These are phyloP conservation scores for Synanthedon tipuliformis DNA, from an alignment of 2,888 invertebrate species.

Conservation along the genomic window DNA sequence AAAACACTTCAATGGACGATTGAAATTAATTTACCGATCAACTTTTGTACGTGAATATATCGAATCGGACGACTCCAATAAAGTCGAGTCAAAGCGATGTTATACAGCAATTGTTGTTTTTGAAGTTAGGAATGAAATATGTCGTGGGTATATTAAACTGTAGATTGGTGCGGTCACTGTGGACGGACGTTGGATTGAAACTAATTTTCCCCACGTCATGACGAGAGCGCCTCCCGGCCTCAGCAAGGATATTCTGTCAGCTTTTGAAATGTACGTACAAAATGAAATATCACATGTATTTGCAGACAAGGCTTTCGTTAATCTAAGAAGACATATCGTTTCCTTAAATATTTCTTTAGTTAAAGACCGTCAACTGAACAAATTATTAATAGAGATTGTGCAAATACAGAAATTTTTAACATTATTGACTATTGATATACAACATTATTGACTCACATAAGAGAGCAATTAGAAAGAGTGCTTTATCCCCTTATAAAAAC, in stretches of 20 bases:
- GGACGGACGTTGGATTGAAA: conserved; percentile 44
- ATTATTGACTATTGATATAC: no score
- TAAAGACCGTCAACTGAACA: no score
- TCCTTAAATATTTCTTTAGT: no score
- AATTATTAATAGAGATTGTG: no score
- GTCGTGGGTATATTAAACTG: conserved; percentile 6
- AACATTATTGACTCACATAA: conserved; percentile 1
- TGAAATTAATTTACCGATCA: conserved; percentile 11
- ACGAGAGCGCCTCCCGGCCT: conserved; percentile 21
- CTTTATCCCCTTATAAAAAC: conserved; percentile 54
- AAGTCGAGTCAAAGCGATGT: not conserved
- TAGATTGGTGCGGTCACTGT: conserved; percentile 39
- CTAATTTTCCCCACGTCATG: conserved; percentile 57
- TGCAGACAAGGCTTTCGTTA: not conserved
- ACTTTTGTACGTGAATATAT: not conserved
- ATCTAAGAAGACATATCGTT: no score
- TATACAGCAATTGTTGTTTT: conserved; percentile 3
- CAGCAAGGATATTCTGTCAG: conserved; percentile 27
- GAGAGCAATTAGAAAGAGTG: conserved; percentile 42
- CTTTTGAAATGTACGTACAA: conserved; percentile 23
- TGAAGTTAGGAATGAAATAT: conserved; percentile 3
- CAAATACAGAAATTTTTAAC: no score
- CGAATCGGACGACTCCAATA: not conserved
- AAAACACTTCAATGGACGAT: conserved; percentile 23
- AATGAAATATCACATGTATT: conserved; percentile 5